Evolutionary conservation across 2,113 vertebrate genomes (phyloP), one percentile per base, ranked within the genome.

Genomic region (Ictalurus furcatus): DNA sequence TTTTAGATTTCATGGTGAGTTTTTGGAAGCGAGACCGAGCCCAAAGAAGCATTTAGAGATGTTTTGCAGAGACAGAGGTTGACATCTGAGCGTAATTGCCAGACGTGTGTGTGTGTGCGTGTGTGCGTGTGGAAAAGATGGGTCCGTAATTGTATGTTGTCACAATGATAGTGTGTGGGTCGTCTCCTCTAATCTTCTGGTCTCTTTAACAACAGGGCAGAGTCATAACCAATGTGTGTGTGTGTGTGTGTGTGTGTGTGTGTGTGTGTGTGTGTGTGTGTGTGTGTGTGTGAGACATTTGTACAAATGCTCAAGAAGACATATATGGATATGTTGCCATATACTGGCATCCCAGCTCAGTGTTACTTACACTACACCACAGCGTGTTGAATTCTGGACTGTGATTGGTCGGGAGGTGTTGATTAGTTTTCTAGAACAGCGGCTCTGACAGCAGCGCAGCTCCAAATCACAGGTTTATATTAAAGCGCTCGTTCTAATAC

Each of bases 91-190:
- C 14, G 40, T 81, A 44, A 74, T 58, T 74, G 65, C 63, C 30
- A 58, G 74, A 30, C 44, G 17, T 63, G 28, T 88, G 63, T 85
- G 59, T 56, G 59, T 56, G 56, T 73, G 74, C 59, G 74, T 90
- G 85, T 86, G 63, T 89, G 61, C 81, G 84, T 90, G 81, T 34
- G n/a, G 67, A 37, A 78, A 28, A 28, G 12, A 48, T 74, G 71
- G 17, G 34, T 6, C 21, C 8, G 23, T 78, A 28, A 48, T 48
- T 78, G 23, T 78, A 23, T 48, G 73, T 44, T 76, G 37, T 76
- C 21, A 3, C 19, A 4, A 8, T 76, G 19, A 76, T 44, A 23
- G 6, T 86, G 63, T 88, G 30, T 80, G 65, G 63, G 16, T 37
- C 71, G 44, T 21, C 34, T 74, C 37, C 44, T 40, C 34, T 44